Conservation (phyloP, 2,797 vertebrate genomes). For the Rhinella marina region DNA sequence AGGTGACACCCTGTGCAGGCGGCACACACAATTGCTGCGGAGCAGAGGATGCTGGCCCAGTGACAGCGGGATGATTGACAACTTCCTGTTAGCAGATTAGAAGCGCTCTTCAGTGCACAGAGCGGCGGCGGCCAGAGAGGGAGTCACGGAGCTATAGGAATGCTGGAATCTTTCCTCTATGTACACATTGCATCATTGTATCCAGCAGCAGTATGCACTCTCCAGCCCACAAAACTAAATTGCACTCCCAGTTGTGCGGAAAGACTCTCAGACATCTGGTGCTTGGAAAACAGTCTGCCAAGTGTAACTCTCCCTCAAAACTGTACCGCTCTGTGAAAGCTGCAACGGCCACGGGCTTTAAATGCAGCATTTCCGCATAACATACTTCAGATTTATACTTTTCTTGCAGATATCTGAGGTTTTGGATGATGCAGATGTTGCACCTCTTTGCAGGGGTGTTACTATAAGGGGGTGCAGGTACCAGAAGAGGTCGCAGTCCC, state of each 20-base stretch:
- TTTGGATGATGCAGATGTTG: no score
- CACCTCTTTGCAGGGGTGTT: no score
- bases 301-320: neutral
- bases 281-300: neutral
- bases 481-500: no score
- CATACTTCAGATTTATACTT: no score
- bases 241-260: neutral
- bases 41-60: slow-evolving; percentile 61
- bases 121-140: slow-evolving; percentile 33
- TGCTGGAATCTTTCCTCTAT: slow-evolving; percentile 25
- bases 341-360: neutral
- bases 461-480: no score
- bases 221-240: neutral
- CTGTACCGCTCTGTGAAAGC: no score
- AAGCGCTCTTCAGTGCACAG: slow-evolving; percentile 43
- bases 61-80: slow-evolving; percentile 70
- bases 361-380: neutral
- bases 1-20: slow-evolving; percentile 39
- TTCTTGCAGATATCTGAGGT: no score
- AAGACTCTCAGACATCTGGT: slow-evolving; percentile 15
- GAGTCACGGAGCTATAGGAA: slow-evolving; percentile 19
- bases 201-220: neutral
- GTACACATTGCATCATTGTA: slow-evolving; percentile 39
- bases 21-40: slow-evolving; percentile 51
- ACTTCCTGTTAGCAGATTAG: slow-evolving; percentile 68